Evolutionary conservation across 2,113 vertebrate genomes (phyloP).

Genomic region (Neotoma lepida): DNA sequence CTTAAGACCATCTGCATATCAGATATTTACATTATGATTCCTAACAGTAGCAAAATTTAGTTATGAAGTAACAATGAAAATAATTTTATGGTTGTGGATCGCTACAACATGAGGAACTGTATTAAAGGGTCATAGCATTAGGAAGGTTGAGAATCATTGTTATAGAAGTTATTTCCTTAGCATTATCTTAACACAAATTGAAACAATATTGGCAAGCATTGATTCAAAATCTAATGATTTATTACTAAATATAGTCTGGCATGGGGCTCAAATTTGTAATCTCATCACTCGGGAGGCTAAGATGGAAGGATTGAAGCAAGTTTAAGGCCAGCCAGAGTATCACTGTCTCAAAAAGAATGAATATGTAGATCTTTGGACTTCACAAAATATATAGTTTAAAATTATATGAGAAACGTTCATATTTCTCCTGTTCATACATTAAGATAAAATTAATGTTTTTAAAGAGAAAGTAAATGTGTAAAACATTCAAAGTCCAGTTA

Average conservation of each 20-base stretch:
- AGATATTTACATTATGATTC: neutral
- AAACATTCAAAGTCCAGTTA: neutral
- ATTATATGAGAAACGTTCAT: neutral
- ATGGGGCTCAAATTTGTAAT: neutral
- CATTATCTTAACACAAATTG: neutral
- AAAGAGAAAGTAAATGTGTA: neutral
- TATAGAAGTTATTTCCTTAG: neutral
- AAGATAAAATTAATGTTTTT: neutral
- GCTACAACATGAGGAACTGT: neutral
- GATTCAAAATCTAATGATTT: neutral
- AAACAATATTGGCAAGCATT: neutral
- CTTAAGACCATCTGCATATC: neutral
- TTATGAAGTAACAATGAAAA: neutral
- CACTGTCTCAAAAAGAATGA: neutral
- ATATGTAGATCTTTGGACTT: neutral
- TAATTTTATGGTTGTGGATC: neutral
- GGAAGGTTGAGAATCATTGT: neutral
- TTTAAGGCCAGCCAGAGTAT: neutral
- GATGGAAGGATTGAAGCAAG: neutral
- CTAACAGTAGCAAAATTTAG: neutral
- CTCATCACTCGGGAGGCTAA: neutral
- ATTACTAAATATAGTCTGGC: neutral
- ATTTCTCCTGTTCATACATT: neutral
- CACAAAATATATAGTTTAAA: neutral
- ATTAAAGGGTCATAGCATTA: neutral